phyloP scores from a whole-genome alignment of 2,113 vertebrate species.

The Sciurus niger region DNA sequence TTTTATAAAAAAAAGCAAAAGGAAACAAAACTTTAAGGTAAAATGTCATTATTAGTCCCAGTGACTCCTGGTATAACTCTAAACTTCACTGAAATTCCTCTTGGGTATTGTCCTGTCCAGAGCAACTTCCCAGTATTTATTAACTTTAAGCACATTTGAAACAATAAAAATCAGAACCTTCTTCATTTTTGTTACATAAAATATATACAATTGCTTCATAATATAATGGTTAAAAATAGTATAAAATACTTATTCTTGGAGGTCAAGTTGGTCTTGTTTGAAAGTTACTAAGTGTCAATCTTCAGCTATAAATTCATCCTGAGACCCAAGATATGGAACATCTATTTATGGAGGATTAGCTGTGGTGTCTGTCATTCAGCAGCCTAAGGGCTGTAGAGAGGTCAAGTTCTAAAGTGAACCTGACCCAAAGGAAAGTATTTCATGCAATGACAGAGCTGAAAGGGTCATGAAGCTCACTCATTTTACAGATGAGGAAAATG shows the following conservation, averaged over 20 bases:
- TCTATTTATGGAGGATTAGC: constrained; percentile 85
- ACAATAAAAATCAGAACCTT: background rate
- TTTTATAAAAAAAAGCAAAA: constrained; percentile 41
- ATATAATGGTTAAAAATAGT: constrained; percentile 36
- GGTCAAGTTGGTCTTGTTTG: constrained; percentile 71
- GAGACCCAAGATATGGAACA: constrained; percentile 78
- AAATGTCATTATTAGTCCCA: constrained; percentile 9
- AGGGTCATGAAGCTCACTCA: constrained; percentile 30
- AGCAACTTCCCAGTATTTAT: background rate
- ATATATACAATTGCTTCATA: constrained; percentile 25
- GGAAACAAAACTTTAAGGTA: constrained; percentile 41
- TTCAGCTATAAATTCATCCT: constrained; percentile 79
- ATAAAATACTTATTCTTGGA: constrained; percentile 50
- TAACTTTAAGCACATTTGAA: constrained; percentile 34
- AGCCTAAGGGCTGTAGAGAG: constrained; percentile 57
- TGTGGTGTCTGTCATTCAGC: constrained; percentile 76
- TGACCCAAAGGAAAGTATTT: constrained; percentile 23
- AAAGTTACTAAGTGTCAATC: constrained; percentile 73
- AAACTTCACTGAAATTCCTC: background rate
- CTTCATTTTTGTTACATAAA: constrained; percentile 31
- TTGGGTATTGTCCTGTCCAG: background rate
- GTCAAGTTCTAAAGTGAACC: constrained; percentile 70
- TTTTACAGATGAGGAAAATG: constrained; percentile 65
- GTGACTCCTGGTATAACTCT: background rate
- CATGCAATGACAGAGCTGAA: background rate